Evolutionary conservation across 2,113 vertebrate genomes (phyloP).

Genomic region (Candoia aspera): DNA sequence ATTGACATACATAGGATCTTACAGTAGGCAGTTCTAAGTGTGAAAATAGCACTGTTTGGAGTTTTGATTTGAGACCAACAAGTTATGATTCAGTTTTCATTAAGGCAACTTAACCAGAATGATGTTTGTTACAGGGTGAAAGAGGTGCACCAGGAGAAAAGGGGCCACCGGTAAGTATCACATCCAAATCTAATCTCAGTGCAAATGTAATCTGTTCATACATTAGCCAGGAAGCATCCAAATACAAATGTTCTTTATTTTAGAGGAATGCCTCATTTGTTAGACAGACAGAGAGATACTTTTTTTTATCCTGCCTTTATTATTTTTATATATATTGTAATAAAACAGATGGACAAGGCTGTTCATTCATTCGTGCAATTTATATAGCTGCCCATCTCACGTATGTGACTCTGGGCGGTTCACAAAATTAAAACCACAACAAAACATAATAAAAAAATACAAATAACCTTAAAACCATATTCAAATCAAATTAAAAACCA

Average conservation of each 20-base stretch:
- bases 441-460: not conserved
- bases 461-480: not conserved
- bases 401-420: not conserved
- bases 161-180: conserved; percentile 91
- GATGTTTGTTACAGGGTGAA: conserved; percentile 84
- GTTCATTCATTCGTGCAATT: not conserved
- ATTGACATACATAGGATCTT: not conserved
- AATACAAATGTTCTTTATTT: not conserved
- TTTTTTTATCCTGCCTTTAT: too few species aligned
- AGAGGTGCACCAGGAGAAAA: conserved; percentile 88
- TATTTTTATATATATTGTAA: not conserved
- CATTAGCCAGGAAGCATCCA: not conserved
- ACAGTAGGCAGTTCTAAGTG: not conserved
- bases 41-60: not conserved
- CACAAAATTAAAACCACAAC: not conserved
- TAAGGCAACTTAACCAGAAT: conserved; percentile 49
- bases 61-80: not conserved
- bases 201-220: not conserved
- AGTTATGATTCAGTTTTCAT: not conserved
- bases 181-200: not conserved
- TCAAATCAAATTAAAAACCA: not conserved
- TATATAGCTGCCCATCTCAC: not conserved
- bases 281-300: too few species aligned
- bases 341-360: not conserved
- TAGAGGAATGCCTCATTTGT: not conserved